Evolutionary conservation across 2,888 invertebrate species (phyloP).

Genomic region (Xestia ashworthii): DNA sequence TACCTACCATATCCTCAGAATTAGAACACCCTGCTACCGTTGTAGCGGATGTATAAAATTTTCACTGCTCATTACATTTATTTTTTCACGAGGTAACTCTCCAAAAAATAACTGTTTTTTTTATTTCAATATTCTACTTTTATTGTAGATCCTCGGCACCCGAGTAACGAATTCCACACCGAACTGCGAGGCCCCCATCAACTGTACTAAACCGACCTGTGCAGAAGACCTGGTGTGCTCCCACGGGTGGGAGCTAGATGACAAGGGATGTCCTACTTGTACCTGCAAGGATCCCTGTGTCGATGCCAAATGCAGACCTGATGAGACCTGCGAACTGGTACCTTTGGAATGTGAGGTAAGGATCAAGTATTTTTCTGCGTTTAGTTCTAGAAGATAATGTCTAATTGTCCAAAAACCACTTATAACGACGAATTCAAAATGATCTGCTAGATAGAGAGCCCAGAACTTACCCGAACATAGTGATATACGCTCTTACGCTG

Average conservation of each 20-base stretch:
- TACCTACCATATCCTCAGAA: not conserved
- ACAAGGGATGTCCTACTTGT: constrained; percentile 93
- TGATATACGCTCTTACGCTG: too few relatives aligned
- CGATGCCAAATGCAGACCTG: constrained; percentile 92
- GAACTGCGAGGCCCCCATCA: constrained; percentile 78
- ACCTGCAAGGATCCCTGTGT: constrained; percentile 94
- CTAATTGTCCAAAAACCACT: not conserved
- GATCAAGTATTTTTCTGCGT: not conserved
- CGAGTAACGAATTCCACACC: constrained; percentile 91
- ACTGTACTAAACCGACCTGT: constrained; percentile 81
- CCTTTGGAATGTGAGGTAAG: constrained; percentile 86
- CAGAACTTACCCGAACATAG: too few relatives aligned
- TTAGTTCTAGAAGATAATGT: too few relatives aligned
- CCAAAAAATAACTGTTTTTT: not conserved
- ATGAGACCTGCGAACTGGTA: constrained; percentile 89
- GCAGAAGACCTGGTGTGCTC: constrained; percentile 76
- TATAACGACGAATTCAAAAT: not conserved
- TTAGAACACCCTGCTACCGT: not conserved
- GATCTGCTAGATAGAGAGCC: too few relatives aligned
- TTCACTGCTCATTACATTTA: not conserved
- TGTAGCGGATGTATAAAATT: not conserved
- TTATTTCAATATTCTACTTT: not conserved
- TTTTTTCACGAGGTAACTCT: not conserved
- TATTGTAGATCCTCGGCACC: constrained; percentile 90
- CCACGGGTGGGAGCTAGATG: constrained; percentile 82